Evolutionary conservation across 2,888 invertebrate species (phyloP).

Genomic region (Gymnoscelis rufifasciata): DNA sequence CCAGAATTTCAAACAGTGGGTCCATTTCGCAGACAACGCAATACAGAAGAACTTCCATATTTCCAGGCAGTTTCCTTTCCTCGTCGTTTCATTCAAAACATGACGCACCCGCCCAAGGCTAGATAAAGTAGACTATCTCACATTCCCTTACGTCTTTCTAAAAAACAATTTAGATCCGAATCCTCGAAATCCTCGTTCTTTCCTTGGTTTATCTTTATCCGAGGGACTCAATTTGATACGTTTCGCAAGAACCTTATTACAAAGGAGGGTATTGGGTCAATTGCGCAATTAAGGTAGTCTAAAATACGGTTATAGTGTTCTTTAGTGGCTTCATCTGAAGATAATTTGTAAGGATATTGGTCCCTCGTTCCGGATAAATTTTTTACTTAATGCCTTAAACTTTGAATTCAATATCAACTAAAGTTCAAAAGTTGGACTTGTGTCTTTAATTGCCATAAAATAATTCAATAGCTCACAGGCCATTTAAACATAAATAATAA

Average conservation of each 20-base stretch:
- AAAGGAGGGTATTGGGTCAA: slow-evolving; percentile 23
- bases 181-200: slow-evolving; percentile 52
- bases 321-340: slow-evolving; percentile 20
- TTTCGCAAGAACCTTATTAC: slow-evolving; percentile 33
- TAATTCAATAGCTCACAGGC: too few relatives aligned
- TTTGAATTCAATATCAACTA: too few relatives aligned
- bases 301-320: slow-evolving; percentile 23
- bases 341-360: slow-evolving; percentile 10
- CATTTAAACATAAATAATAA: too few relatives aligned
- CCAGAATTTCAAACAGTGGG: too few relatives aligned
- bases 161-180: slow-evolving; percentile 52
- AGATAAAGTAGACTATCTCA: slow-evolving; percentile 15
- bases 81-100: too few relatives aligned
- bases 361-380: background rate
- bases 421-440: too few relatives aligned
- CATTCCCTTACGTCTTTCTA: slow-evolving; percentile 25
- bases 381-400: too few relatives aligned
- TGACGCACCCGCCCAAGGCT: background rate
- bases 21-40: too few relatives aligned
- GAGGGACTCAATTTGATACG: slow-evolving; percentile 51
- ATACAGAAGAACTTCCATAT: too few relatives aligned
- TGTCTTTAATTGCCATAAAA: too few relatives aligned
- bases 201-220: slow-evolving; percentile 51
- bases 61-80: too few relatives aligned
- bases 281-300: slow-evolving; percentile 23